Base-by-base conservation (phyloP, 2,888 invertebrate genomes). In the Gymnocheta viridis region DNA sequence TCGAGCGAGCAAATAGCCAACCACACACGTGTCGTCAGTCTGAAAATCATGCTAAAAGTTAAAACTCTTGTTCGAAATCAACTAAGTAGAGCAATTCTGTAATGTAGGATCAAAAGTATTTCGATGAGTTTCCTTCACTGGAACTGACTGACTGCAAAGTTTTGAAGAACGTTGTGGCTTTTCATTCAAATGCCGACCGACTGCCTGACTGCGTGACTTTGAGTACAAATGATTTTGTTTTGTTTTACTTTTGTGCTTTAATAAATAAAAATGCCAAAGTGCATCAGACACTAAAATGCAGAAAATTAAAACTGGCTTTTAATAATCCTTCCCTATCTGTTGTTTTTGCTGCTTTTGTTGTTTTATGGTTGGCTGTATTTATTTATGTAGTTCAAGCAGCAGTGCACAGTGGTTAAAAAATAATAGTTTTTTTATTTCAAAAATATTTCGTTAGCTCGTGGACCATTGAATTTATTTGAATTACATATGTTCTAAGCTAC, bases 251-350 rank as follows among this genome's bases (percentile, higher is more conserved):
- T 60, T 22, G 6, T 29, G 70, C 41, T 73, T 80, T 47, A 64
- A 72, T 38, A 79, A 73, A 85, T 74, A 81, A 77, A 82, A 79
- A 84, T 90, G 90, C 90, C 90, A 89, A 89, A 89, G 88, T 90
- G 89, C 90, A 90, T 89, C 89, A 88, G 88, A 83, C 88, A 88
- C 86, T 89, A 89, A 89, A 88, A 88, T 88, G 88, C 88, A 88
- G 88, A 89, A 89, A 90, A 90, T 89, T 88, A 89, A 90, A 90
- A 90, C 88, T 88, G 90, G 89, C 90, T 90, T 90, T 89, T 89
- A 89, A 89, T 88, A 89, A 90, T 80, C 79, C 47, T 60, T 56
- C n/a, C n/a, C n/a, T 62, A 54, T 29, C 27, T 74, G 19, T 44
- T 62, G 49, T 6, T 22, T 24, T 49, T 44, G 38, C 2, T 58